Base-by-base conservation (phyloP, 2,113 vertebrate species). In the Notiomystis cincta region DNA sequence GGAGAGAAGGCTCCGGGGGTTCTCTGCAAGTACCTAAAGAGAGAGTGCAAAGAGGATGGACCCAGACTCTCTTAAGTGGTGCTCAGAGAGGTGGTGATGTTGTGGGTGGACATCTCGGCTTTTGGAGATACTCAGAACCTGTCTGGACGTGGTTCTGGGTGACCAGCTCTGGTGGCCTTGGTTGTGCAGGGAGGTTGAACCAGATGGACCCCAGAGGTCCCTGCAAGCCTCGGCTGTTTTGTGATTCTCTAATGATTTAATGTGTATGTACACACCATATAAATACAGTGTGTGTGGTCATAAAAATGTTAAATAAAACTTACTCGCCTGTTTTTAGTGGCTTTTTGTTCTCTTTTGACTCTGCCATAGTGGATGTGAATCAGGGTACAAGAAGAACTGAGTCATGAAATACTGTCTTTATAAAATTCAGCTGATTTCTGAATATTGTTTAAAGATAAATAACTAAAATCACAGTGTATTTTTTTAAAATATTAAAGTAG, bases 261-360 rank as follows among this genome's bases (percentile, higher is more conserved):
- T 9, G 42, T 13, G 2, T 50, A 1, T 11, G 12, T 35, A 19
- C 5, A 13, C 8, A 13, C 31, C 9, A 1, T 7, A 1, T 27
- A 7, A 4, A 4, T 44, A 12, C 1, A 11, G 16, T 28, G 7
- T 20, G 3, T 37, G 15, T 33, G 8, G 25, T 60, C 58, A 7
- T 10, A 82, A 40, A 9, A 42, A 15, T 9, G 35, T 28, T 10
- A 9, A 25, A 47, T 4, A 2, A 10, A 5, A 3, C 9, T 53
- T 82, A 10, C 13, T 54, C 0, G 0, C 17, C 7, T 79, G 13
- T 44, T 79, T 54, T 17, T 37, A n/a, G 15, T 40, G n/a, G 4
- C 3, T 15, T 66, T 79, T 79, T 73, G 4, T 86, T 86, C 21
- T 28, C 9, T 42, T 57, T 60, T 58, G 40, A 20, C 11, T 57